phyloP scores from a whole-genome alignment of 2,888 invertebrate species.

The Tinea trinotella region DNA sequence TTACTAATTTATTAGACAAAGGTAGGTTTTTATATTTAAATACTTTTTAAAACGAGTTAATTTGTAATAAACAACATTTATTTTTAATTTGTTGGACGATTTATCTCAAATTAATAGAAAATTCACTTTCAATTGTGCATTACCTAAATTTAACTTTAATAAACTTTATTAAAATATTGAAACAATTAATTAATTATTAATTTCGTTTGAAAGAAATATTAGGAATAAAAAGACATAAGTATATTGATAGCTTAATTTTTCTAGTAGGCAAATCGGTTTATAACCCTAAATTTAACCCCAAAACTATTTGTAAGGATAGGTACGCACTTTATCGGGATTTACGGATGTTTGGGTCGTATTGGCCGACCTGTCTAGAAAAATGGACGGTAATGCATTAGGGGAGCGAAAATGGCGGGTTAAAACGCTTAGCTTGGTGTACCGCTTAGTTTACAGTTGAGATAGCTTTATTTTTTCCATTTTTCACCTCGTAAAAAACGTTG shows the following conservation, averaged over 20 bases:
- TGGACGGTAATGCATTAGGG: slow-evolving; percentile 48
- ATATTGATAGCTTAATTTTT: too few species aligned
- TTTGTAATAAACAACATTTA: too few species aligned
- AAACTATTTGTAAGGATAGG: slow-evolving; percentile 3
- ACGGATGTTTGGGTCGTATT: slow-evolving; percentile 46
- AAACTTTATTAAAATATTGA: too few species aligned
- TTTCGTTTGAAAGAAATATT: too few species aligned
- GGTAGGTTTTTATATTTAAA: too few species aligned
- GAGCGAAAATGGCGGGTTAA: slow-evolving; percentile 36
- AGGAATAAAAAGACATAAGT: too few species aligned
- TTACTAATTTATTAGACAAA: not conserved
- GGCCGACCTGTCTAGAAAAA: slow-evolving; percentile 48
- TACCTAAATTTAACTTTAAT: too few species aligned
- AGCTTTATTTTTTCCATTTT: slow-evolving; percentile 15
- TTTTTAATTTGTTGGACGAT: too few species aligned
- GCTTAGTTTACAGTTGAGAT: slow-evolving; percentile 15
- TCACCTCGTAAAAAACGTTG: slow-evolving; percentile 17
- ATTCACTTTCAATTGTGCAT: too few species aligned
- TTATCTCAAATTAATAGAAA: too few species aligned
- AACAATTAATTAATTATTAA: too few species aligned
- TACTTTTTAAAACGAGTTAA: too few species aligned
- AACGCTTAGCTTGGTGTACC: slow-evolving; percentile 31
- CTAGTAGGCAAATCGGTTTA: not conserved
- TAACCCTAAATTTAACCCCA: slow-evolving; percentile 4
- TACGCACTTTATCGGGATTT: slow-evolving; percentile 45